Evolutionary conservation across 2,888 invertebrate species (phyloP).

Genomic region (Lordiphosa fenestrarum): DNA sequence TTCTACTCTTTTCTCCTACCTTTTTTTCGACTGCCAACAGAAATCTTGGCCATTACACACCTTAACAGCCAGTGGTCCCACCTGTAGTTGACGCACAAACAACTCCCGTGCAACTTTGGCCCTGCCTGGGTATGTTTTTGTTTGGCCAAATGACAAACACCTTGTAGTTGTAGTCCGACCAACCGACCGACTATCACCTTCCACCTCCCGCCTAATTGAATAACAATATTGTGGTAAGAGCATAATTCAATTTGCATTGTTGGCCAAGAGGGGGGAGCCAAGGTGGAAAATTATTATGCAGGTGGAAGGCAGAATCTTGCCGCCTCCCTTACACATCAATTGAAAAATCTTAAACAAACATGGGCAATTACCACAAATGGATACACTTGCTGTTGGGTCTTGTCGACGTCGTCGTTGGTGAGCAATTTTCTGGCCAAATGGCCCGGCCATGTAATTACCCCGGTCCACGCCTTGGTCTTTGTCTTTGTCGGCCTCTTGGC

Average conservation of each 20-base stretch:
- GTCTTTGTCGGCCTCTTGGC: constrained; percentile 64
- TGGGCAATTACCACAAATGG: constrained; percentile 37
- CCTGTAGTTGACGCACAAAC: too few species aligned
- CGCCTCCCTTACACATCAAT: not conserved
- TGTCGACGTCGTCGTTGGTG: constrained; percentile 4
- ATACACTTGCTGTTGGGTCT: constrained; percentile 37
- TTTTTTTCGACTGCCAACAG: too few species aligned
- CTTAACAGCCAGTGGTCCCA: not conserved
- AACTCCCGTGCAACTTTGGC: too few species aligned
- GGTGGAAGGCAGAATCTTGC: constrained; percentile 24
- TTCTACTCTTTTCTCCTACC: too few species aligned
- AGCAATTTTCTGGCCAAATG: constrained; percentile 48
- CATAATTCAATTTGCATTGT: constrained; percentile 58
- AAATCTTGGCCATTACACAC: too few species aligned
- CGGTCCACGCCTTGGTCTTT: constrained; percentile 20
- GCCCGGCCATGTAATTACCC: constrained; percentile 51
- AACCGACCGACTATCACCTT: not conserved
- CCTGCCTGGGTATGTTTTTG: not conserved
- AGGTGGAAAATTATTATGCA: constrained; percentile 24
- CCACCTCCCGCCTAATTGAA: constrained; percentile 40
- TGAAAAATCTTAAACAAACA: constrained; percentile 39
- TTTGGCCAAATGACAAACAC: constrained; percentile 2
- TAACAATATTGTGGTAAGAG: constrained; percentile 54
- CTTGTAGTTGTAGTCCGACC: not conserved
- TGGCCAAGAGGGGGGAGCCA: constrained; percentile 21